Evolutionary conservation across 2,888 invertebrate species (phyloP), one percentile per base, ranked within the genome.

Genomic region (Anodontia alba): DNA sequence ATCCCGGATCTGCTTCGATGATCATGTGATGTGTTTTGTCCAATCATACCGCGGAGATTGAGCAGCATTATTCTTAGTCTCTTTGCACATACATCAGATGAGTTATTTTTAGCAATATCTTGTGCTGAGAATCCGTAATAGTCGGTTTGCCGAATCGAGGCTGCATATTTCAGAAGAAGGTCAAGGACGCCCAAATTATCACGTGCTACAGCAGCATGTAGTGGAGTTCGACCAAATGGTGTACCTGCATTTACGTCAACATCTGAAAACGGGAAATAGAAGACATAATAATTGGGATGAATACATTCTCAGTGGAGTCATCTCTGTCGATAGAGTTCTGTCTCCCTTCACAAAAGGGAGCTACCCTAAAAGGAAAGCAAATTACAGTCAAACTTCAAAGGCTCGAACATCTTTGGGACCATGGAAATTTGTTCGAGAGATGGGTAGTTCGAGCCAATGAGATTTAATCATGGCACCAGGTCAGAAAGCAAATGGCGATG

Each of bases 121-220:
- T 87, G 69, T 0, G 90, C 83, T 0, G 88, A 81, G 43, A 86
- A 73, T 23, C 90, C 90, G 26, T 81, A 78, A 31, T 73, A 76
- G 70, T 91, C 91, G 15, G 83, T 78, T 43, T 79, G 66, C n/a
- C 78, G 76, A 12, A 86, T 49, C 0, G 69, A 46, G 0, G 89
- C 90, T 7, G 90, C 89, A 67, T 86, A 75, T 26, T 83, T 75
- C 20, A 89, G 43, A 15, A 91, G 80, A 10, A 83, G 73, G 20
- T 90, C 89, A 70, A 88, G 62, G 36, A 90, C 83, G 3, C 62
- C 51, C 20, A 89, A 79, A 43, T 87, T 81, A 73, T 91, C 91
- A 43, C 81, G 84, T 12, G 85, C 78, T 3, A 85, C 88, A 10
- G 90, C 89, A 3, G 90, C 91, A 69, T 90, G 90, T 0, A 91